These are phyloP conservation scores for Zophobas morio DNA, from an alignment of 1,140 invertebrate species.

Conservation along the genomic window DNA sequence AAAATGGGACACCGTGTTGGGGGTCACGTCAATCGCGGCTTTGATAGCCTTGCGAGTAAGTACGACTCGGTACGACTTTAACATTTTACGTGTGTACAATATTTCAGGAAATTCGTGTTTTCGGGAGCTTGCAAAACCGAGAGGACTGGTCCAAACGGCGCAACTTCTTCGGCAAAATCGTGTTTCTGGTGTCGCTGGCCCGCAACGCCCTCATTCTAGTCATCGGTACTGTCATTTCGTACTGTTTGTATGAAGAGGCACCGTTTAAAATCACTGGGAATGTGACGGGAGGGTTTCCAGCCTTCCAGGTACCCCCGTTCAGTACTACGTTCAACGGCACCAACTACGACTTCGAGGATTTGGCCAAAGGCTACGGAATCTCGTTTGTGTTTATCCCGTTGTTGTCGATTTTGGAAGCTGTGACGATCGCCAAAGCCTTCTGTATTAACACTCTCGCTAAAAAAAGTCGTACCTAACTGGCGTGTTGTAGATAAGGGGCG, in stretches of 20 bases:
- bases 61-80: neutral
- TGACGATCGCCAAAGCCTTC: conserved; percentile 89
- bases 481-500: conserved; percentile 69
- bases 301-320: conserved; percentile 76
- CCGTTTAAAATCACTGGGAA: conserved; percentile 72
- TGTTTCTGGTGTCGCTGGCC: conserved; percentile 82
- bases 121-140: conserved; percentile 33
- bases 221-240: conserved; percentile 77
- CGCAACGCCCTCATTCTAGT: conserved; percentile 85
- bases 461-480: neutral
- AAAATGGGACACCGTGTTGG: conserved; percentile 49
- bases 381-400: conserved; percentile 80
- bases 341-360: conserved; percentile 73
- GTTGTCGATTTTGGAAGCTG: conserved; percentile 83
- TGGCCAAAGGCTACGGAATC: conserved; percentile 75
- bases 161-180: conserved; percentile 51
- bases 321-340: conserved; percentile 70
- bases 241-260: conserved; percentile 67
- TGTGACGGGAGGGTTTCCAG: conserved; percentile 79
- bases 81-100: conserved; percentile 69
- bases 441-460: conserved; percentile 67
- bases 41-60: conserved; percentile 44
- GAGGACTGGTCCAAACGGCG: conserved; percentile 39
- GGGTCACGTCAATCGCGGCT: conserved; percentile 43
- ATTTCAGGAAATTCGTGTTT: conserved; percentile 35